phyloP scores from a whole-genome alignment of 2,888 invertebrate species.

The Hyposoter dolosus region DNA sequence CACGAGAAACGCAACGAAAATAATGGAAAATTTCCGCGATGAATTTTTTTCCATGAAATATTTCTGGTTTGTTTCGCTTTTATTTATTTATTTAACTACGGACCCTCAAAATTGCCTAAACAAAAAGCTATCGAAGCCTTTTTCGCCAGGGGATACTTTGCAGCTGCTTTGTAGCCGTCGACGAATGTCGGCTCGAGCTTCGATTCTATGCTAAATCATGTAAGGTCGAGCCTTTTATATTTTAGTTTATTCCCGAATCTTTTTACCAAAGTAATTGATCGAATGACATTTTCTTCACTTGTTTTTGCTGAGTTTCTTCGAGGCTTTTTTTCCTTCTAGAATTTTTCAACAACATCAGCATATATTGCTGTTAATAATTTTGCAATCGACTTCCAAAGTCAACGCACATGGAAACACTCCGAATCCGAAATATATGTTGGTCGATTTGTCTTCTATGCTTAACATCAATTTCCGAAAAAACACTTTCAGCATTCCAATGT shows the following conservation, averaged over 20 bases:
- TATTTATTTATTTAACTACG: not conserved
- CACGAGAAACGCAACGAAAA: not conserved
- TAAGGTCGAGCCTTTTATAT: not conserved
- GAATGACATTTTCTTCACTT: not conserved
- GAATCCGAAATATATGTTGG: conserved; percentile 2
- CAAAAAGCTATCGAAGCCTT: conserved; percentile 4
- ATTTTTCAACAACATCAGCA: not conserved
- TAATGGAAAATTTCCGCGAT: not conserved
- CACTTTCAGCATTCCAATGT: conserved; percentile 57
- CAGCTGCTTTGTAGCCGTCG: not conserved
- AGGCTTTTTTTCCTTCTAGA: not conserved
- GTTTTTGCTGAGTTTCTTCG: not conserved
- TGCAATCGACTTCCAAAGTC: not conserved
- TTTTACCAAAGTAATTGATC: not conserved
- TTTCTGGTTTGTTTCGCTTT: conserved; percentile 13
- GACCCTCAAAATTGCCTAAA: not conserved
- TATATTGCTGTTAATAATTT: not conserved
- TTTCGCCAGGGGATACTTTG: not conserved
- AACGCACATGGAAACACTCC: not conserved
- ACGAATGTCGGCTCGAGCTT: not conserved
- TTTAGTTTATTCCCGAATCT: not conserved
- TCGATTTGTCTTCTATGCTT: conserved; percentile 45
- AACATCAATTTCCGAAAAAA: conserved; percentile 58
- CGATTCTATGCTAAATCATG: not conserved
- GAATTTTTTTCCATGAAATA: conserved; percentile 34